Evolutionary conservation across 2,888 invertebrate species (phyloP), one percentile per base, ranked within the genome.

Genomic region (Thymelicus acteon): DNA sequence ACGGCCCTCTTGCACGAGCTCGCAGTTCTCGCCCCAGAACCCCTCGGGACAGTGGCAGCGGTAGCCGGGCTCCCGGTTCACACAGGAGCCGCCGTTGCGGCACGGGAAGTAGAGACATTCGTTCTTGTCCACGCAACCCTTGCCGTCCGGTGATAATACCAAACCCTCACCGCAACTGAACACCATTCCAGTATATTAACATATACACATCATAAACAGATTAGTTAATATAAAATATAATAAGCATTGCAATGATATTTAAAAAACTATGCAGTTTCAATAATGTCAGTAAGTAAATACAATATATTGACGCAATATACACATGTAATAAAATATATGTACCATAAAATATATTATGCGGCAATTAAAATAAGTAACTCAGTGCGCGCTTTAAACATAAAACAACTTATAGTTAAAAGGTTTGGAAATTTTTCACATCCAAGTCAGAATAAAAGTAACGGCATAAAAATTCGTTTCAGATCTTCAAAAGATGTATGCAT

Each of bases 31-130:
- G 82, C 98, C 98, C 97, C 97, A 98, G 94, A 97, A 98, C 77
- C 98, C 98, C 81, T 98, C 97, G 60, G 97, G 97, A 85, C 98
- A 98, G 81, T 97, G 96, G 94, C 98, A 98, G 87, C 97, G 96
- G 83, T 97, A 95, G 80, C 96, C 96, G 76, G 98, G 98, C 90
- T 98, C 98, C 83, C 98, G 96, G 94, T 98, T 98, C 88, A 97
- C 96, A 92, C 98, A 98, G 75, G 97, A 96, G 77, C 98, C 98
- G 77, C 98, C 98, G 90, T 98, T 98, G 85, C 97, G 95, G 91
- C 98, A 98, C 75, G 98, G 98, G 91, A 97, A 96, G 94, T 98
- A 98, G 90, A 98, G 95, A 91, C 98, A 98, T 92, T 98, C 98
- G 94, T 98, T 98, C 94, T 98, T 97, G 95, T 98, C 98, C 94